Base-by-base conservation (phyloP, 2,888 invertebrate species). In the Serripes groenlandicus region DNA sequence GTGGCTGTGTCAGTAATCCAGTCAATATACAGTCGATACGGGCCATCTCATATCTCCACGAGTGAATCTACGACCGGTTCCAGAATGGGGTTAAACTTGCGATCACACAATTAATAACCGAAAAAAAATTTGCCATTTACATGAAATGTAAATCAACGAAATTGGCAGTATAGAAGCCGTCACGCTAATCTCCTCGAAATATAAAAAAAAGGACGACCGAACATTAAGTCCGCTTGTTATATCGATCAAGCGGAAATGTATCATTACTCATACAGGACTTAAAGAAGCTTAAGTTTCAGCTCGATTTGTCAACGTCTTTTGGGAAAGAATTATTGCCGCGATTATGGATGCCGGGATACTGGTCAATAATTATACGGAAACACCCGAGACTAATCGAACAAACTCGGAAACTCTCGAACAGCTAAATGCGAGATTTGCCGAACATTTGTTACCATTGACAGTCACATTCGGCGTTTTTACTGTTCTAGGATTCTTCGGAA, bases 391-490 rank as follows among this genome's bases (percentile, higher is more conserved):
- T 18, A 79, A 83, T 49, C 66, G 18, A 35, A 75, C 77, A 7
- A n/a, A n/a, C n/a, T n/a, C n/a, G n/a, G 83, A 83, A 42, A 70
- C 79, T 21, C 42, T 81, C 30, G 73, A 78, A 1, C 42, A 77
- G 9, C 72, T 85, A 18, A 85, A 85, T 71, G 52, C 54, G n/a
- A 76, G 77, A 56, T 85, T 71, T 69, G 79, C 85, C 1, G 56
- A 64, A 9, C 71, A 71, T 3, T 49, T 85, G 34, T 42, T 85
- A n/a, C 85, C 85, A 18, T 52, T 85, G 54, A 82, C 85, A 3
- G 72, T 72, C 21, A 82, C 81, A 3, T 83, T 86, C 52, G 83
- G 83, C 1, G 49, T 81, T 0, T 86, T 86, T 66, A 74, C 80
- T 11, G 34, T 83, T 3, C 54, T 81, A 15, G 86, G 86, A 30